Conservation (phyloP, 2,113 vertebrate species). For the Holacanthus passer region DNA sequence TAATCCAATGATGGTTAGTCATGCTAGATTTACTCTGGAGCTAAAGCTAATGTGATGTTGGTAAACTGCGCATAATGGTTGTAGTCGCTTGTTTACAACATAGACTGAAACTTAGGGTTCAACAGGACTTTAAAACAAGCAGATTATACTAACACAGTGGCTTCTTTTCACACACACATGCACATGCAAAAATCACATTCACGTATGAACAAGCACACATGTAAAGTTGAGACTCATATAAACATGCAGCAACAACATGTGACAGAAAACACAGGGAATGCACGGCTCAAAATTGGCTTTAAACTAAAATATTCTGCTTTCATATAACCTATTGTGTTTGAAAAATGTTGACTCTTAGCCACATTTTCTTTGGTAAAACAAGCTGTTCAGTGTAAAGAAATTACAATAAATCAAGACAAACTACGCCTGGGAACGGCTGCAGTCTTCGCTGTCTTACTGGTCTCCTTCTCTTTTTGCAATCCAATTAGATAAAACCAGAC, state of each 20-base stretch:
- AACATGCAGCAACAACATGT: conserved; percentile 2
- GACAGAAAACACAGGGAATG: neutral
- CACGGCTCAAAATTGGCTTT: neutral
- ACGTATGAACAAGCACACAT: neutral
- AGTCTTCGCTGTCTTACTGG: conserved; percentile 1
- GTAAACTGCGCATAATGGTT: neutral
- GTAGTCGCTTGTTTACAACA: neutral
- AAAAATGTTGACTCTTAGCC: conserved; percentile 15
- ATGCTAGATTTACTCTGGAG: conserved; percentile 8
- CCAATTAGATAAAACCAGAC: conserved; percentile 27
- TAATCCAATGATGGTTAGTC: conserved; percentile 26
- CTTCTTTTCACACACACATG: neutral
- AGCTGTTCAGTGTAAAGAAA: conserved; percentile 15
- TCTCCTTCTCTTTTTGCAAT: conserved; percentile 3
- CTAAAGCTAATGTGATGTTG: neutral
- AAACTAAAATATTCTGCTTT: neutral
- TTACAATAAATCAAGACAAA: conserved; percentile 35
- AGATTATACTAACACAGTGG: neutral
- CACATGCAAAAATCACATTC: neutral
- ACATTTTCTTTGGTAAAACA: conserved; percentile 25
- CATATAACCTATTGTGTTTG: neutral
- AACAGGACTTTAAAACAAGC: neutral
- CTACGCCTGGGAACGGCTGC: neutral
- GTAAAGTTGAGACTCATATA: neutral
- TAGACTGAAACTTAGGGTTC: neutral